Percentiles rank a stretch among this genome's conserved stretches.
phyloP scores from a whole-genome alignment of 2,888 invertebrate species.

The Drosophila yooni region DNA sequence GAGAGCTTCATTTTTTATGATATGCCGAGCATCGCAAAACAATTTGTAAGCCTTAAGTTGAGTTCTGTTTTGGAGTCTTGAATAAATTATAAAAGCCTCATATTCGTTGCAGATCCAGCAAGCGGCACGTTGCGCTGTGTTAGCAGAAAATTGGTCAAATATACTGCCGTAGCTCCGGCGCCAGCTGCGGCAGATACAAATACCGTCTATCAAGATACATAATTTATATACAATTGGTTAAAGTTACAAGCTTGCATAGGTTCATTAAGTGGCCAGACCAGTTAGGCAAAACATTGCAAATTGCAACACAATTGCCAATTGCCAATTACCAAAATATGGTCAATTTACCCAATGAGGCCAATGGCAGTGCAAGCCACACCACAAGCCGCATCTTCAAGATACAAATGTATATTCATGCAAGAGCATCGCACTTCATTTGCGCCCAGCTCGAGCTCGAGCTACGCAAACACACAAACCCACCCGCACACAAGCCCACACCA shows the following conservation, averaged over 20 bases:
- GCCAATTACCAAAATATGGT: conserved; percentile 69
- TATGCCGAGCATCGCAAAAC: conserved; percentile 73
- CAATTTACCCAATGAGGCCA: conserved; percentile 38
- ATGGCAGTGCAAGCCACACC: conserved; percentile 15
- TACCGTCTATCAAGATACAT: conserved; percentile 8
- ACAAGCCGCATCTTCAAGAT: conserved; percentile 42
- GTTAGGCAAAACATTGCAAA: conserved; percentile 36
- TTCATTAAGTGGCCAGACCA: conserved; percentile 59
- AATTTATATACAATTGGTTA: conserved; percentile 25
- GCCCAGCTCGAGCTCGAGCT: background rate
- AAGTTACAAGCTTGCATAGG: conserved; percentile 40
- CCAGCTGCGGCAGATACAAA: conserved; percentile 14
- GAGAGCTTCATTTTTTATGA: conserved; percentile 47
- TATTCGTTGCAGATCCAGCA: conserved; percentile 37
- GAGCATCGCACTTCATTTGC: conserved; percentile 26
- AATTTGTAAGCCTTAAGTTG: conserved; percentile 74
- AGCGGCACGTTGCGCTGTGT: conserved; percentile 39
- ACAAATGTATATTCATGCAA: conserved; percentile 32
- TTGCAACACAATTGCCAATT: conserved; percentile 54
- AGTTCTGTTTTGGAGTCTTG: conserved; percentile 69
- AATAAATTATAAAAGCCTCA: conserved; percentile 76
- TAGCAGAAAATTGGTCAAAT: conserved; percentile 49
- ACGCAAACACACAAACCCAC: conserved; percentile 1
- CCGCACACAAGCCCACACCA: conserved; percentile 10
- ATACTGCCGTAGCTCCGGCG: conserved; percentile 7